Percentiles rank a stretch among this genome's conserved stretches.
Conservation (phyloP, 2,888 invertebrate species). For the Drosophila pseudotakahashii region DNA sequence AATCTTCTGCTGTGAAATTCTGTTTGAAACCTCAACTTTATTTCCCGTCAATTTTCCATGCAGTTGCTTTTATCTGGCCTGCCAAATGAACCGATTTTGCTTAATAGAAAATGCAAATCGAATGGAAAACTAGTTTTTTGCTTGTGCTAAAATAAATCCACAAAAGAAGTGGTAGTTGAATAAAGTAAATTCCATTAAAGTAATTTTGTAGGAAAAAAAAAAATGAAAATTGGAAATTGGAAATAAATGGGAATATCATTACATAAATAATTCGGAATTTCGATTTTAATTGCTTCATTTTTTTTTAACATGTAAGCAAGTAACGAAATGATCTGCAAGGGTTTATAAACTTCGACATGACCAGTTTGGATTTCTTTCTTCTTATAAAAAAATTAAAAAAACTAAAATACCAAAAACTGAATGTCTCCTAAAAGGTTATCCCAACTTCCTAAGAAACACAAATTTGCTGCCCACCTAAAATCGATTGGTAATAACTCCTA, state of each 20-base stretch:
- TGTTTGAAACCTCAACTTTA: conserved; percentile 20
- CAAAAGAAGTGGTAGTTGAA: neutral
- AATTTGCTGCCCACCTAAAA: neutral
- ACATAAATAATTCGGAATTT: too few relatives aligned
- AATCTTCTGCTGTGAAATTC: conserved; percentile 20
- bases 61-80: conserved; percentile 20
- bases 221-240: too few relatives aligned
- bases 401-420: too few relatives aligned
- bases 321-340: too few relatives aligned
- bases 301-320: neutral
- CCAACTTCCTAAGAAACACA: neutral
- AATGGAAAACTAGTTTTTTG: conserved; percentile 4
- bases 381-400: too few relatives aligned
- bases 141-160: neutral
- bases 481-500: conserved; percentile 12
- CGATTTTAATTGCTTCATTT: too few relatives aligned
- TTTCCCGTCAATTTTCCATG: conserved; percentile 28
- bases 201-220: too few relatives aligned
- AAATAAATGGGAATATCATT: too few relatives aligned
- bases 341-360: too few relatives aligned
- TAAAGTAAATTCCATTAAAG: neutral
- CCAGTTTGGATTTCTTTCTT: too few relatives aligned
- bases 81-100: conserved; percentile 17
- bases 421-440: neutral
- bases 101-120: conserved; percentile 26